These are phyloP conservation scores for Morone chrysops DNA, from an alignment of 2,113 vertebrate genomes.

Conservation along the genomic window DNA sequence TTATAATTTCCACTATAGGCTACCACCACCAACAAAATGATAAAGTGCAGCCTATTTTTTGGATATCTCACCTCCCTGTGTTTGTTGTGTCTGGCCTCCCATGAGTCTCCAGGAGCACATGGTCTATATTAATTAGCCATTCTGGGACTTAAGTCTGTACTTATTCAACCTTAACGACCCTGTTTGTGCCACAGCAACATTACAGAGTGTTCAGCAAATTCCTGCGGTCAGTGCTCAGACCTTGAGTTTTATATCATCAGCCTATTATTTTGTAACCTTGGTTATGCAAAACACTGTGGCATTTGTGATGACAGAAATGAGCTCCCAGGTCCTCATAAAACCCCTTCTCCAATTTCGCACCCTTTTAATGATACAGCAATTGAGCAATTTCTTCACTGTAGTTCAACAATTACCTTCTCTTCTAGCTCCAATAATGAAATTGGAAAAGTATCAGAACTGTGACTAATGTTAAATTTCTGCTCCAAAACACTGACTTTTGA, in stretches of 20 bases:
- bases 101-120: constrained; percentile 18
- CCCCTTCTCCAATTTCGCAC: background rate
- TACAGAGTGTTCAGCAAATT: constrained; percentile 56
- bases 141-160: constrained; percentile 49
- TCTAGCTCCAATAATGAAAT: background rate
- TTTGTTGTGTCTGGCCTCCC: constrained; percentile 39
- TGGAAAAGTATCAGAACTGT: constrained; percentile 17
- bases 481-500: constrained; percentile 12
- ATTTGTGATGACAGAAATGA: constrained; percentile 63
- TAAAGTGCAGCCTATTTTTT: constrained; percentile 8
- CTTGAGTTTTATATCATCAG: constrained; percentile 60
- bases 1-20: background rate
- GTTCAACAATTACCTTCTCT: background rate
- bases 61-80: background rate
- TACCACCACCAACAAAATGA: background rate
- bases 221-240: constrained; percentile 47
- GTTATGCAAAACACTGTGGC: constrained; percentile 62
- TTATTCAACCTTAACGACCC: constrained; percentile 60
- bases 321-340: constrained; percentile 48
- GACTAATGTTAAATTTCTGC: constrained; percentile 10
- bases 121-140: constrained; percentile 53
- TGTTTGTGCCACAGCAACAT: constrained; percentile 45
- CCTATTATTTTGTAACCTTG: constrained; percentile 66
- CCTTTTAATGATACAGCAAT: constrained; percentile 46
- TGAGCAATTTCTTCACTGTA: background rate